These are phyloP conservation scores for Calameuta idolon DNA, from an alignment of 2,888 invertebrate genomes.

Conservation along the genomic window DNA sequence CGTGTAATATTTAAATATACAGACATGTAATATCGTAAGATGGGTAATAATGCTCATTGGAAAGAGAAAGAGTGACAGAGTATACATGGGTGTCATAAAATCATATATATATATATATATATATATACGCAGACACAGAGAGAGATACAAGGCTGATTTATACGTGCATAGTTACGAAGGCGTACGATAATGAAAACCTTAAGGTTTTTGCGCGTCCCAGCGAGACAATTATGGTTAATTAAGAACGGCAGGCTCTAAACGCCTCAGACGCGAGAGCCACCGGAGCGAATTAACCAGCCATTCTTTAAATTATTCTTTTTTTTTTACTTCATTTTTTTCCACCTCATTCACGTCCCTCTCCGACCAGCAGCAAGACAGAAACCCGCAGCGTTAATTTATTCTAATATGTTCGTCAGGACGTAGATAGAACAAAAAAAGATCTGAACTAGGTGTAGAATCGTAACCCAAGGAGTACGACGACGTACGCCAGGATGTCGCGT, in stretches of 20 bases:
- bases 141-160: neutral
- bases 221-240: neutral
- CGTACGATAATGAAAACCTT: neutral
- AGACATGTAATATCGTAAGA: too few species aligned
- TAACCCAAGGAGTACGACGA: neutral
- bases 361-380: neutral
- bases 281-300: neutral
- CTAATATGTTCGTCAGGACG: neutral
- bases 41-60: too few species aligned
- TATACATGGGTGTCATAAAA: too few species aligned
- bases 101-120: neutral
- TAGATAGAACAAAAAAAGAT: neutral
- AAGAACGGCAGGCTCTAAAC: neutral
- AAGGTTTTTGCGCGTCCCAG: neutral
- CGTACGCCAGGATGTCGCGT: constrained; percentile 37
- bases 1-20: neutral
- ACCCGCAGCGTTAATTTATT: neutral
- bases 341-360: neutral
- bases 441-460: neutral
- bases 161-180: neutral
- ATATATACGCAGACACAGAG: neutral
- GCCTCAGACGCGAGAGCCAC: neutral
- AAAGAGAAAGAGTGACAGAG: too few species aligned
- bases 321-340: neutral
- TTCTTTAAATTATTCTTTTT: neutral